Evolutionary conservation across 23 tunicate species (phyloP).

Genomic region (Pegea sp.): DNA sequence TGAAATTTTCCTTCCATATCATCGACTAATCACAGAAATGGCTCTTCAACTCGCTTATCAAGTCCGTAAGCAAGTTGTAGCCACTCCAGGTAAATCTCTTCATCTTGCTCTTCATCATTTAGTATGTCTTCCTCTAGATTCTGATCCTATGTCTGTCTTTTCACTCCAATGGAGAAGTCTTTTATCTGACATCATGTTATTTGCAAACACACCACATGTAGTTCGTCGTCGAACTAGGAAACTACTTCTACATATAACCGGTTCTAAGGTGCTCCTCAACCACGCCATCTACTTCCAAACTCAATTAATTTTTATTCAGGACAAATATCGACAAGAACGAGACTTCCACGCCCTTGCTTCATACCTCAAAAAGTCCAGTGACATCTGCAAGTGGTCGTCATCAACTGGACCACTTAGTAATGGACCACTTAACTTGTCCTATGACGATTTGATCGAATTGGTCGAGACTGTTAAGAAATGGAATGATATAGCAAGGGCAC

Average conservation of each 20-base stretch:
- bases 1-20: conserved; percentile 47
- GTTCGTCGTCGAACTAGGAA: conserved; percentile 45
- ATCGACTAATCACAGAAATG: conserved; percentile 59
- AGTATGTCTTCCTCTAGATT: neutral
- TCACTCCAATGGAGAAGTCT: conserved; percentile 15
- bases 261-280: conserved; percentile 20
- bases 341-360: conserved; percentile 46
- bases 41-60: conserved; percentile 49
- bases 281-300: neutral
- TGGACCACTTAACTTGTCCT: conserved; percentile 40
- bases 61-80: conserved; percentile 9
- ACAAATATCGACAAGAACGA: conserved; percentile 51
- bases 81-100: neutral
- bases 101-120: neutral
- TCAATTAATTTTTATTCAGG: conserved; percentile 13
- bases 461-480: conserved; percentile 38
- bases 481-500: conserved; percentile 38
- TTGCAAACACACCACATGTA: conserved; percentile 39
- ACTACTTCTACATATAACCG: conserved; percentile 32
- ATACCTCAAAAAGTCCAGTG: conserved; percentile 16
- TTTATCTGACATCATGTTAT: conserved; percentile 61
- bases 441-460: conserved; percentile 46
- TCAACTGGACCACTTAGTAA: too few relatives aligned
- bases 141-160: neutral
- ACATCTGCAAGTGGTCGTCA: conserved; percentile 32